phyloP scores from a whole-genome alignment of 2,113 vertebrate genomes.

The Burhinus bistriatus region DNA sequence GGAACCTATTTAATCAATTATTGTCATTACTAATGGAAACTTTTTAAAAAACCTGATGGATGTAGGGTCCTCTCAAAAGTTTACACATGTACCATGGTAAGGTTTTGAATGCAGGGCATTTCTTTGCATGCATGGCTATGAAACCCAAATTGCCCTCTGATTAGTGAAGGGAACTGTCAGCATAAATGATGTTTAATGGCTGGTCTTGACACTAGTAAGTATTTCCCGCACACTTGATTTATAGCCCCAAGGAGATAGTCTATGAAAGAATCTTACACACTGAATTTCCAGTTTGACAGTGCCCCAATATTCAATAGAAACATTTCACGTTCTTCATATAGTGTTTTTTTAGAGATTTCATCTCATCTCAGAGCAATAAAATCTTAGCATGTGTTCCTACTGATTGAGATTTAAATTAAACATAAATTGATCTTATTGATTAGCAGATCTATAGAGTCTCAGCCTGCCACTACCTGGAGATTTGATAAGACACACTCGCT shows the following conservation, averaged over 20 bases:
- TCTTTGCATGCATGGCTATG: not conserved
- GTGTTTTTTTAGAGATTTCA: not conserved
- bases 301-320: not conserved
- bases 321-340: not conserved
- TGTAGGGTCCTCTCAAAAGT: not conserved
- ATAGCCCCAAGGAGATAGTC: not conserved
- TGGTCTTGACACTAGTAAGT: not conserved
- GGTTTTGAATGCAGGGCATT: not conserved
- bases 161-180: not conserved
- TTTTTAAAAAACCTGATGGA: not conserved
- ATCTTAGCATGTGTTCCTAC: not conserved
- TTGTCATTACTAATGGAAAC: not conserved
- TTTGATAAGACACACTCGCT: not conserved
- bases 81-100: not conserved
- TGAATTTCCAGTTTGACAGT: not conserved
- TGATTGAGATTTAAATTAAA: not conserved
- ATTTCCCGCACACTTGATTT: not conserved
- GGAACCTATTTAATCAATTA: not conserved
- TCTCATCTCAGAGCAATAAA: not conserved
- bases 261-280: not conserved
- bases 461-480: not conserved
- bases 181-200: not conserved
- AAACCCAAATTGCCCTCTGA: not conserved
- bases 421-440: not conserved
- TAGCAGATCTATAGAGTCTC: not conserved